Percentiles rank a stretch among this genome's conserved stretches.
Conservation (phyloP, 2,797 vertebrate species). For the Triplophysa yarkandensis region DNA sequence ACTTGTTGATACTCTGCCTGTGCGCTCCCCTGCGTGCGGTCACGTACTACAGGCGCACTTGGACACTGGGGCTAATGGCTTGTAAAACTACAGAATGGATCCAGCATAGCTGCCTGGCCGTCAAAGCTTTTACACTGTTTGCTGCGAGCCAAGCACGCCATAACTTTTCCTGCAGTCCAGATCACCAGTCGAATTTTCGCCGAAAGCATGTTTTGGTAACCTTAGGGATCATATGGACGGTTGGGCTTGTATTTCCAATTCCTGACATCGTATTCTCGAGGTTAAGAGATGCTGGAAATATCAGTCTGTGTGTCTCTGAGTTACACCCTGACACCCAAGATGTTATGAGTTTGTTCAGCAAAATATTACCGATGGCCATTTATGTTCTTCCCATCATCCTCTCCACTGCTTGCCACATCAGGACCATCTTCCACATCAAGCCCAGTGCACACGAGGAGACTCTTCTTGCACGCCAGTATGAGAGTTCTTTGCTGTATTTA, state of each 20-base stretch:
- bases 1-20: slow-evolving; percentile 73
- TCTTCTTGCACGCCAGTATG: slow-evolving; percentile 62
- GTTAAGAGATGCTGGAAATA: slow-evolving; percentile 51
- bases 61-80: slow-evolving; percentile 73
- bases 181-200: slow-evolving; percentile 46
- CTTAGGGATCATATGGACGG: slow-evolving; percentile 63
- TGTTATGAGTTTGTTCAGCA: slow-evolving; percentile 78
- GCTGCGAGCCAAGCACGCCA: slow-evolving; percentile 71
- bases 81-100: slow-evolving; percentile 82
- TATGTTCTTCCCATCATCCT: slow-evolving; percentile 71
- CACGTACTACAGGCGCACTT: slow-evolving; percentile 75
- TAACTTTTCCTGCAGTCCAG: slow-evolving; percentile 54
- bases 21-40: slow-evolving; percentile 74
- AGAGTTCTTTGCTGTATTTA: slow-evolving; percentile 70
- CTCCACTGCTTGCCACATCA: slow-evolving; percentile 71
- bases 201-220: slow-evolving; percentile 66
- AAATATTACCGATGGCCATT: slow-evolving; percentile 71
- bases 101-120: slow-evolving; percentile 76
- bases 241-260: slow-evolving; percentile 71
- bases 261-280: slow-evolving; percentile 75
- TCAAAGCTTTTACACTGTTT: slow-evolving; percentile 76
- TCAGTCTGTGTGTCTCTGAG: slow-evolving; percentile 67
- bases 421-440: slow-evolving; percentile 63
- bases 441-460: slow-evolving; percentile 64
- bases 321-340: slow-evolving; percentile 67